These are phyloP conservation scores for Furnarius figulus DNA, from an alignment of 2,113 vertebrate genomes.

Conservation along the genomic window DNA sequence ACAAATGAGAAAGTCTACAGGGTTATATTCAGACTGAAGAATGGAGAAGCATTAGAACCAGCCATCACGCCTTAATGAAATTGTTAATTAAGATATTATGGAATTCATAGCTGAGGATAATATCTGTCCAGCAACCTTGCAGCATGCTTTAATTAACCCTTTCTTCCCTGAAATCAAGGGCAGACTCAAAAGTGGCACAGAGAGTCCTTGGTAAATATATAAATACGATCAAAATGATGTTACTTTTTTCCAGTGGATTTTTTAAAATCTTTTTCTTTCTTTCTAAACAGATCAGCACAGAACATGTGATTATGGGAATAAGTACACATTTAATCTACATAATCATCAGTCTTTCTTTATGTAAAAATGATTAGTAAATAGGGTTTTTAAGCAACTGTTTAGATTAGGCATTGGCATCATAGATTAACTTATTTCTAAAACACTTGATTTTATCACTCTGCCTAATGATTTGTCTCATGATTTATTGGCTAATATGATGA, in stretches of 20 bases:
- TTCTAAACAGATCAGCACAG: conserved; percentile 24
- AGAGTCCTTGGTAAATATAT: neutral
- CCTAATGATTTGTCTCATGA: conserved; percentile 85
- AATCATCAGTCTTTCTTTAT: conserved; percentile 81
- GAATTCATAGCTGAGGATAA: conserved; percentile 63
- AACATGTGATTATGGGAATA: conserved; percentile 71
- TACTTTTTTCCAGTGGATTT: neutral
- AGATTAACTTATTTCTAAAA: conserved; percentile 86
- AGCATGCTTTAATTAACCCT: conserved; percentile 66
- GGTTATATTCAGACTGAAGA: conserved; percentile 74
- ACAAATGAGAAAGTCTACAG: conserved; percentile 81
- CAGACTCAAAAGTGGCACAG: neutral
- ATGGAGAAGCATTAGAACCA: conserved; percentile 65
- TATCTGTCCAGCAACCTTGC: conserved; percentile 32
- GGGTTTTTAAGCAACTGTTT: conserved; percentile 81
- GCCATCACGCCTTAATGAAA: conserved; percentile 73
- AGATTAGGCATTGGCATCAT: conserved; percentile 81
- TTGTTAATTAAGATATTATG: conserved; percentile 79
- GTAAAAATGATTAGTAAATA: conserved; percentile 83
- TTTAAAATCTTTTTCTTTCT: neutral
- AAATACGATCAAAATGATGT: neutral
- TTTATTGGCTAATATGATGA: conserved; percentile 84
- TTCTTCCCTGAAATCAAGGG: conserved; percentile 1
- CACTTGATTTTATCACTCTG: conserved; percentile 86
- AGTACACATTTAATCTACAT: conserved; percentile 79